Evolutionary conservation across 2,888 invertebrate species (phyloP), one percentile per base, ranked within the genome.

Genomic region (Drosophila differens): DNA sequence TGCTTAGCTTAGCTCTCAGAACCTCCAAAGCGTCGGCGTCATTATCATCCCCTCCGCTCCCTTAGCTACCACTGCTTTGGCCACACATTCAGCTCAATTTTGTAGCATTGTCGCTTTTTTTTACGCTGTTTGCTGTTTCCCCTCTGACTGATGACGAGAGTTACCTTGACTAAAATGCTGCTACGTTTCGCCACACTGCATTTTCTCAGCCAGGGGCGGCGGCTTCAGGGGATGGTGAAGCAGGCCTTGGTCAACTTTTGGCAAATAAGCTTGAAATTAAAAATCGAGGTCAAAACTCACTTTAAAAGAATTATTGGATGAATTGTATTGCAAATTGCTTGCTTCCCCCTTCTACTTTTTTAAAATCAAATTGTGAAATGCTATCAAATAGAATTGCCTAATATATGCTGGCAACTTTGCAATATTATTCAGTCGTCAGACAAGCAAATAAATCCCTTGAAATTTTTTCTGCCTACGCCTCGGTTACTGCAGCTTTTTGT

Each of bases 91-190:
- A 59, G 68, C 68, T 69, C 76, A 72, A 64, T 76, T 80, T 79
- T 69, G 76, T 63, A 63, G 71, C 76, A 71, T 71, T 80, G 79
- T 79, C 71, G 71, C 55, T 69, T 44, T 33, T 53, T 53, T 70
- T 39, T 30, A 25, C 33, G 53, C 41, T 64, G 35, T 51, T 64
- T 61, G 74, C 67, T 32, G 25, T 55, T 55, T 32, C 30, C 14
- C 58, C 47, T 52, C 68, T 53, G 54, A 60, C 62, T 60, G 71
- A 57, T 80, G 76, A 58, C 32, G 58, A 60, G 71, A 66, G 62
- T 71, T 78, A 78, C 75, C 75, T 79, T 75, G 80, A 65, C 79
- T 79, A 65, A 74, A 74, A 62, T 37, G 55, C 58, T 57, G 39
- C 79, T 12, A 39, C 55, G 47, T 70, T 65, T 65, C 39, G 60